A percentile compares a stretch with the other conserved stretches of the same genome.
These are phyloP conservation scores for Graptemys geographica DNA, from an alignment of 2,797 vertebrate species.

Conservation along the genomic window DNA sequence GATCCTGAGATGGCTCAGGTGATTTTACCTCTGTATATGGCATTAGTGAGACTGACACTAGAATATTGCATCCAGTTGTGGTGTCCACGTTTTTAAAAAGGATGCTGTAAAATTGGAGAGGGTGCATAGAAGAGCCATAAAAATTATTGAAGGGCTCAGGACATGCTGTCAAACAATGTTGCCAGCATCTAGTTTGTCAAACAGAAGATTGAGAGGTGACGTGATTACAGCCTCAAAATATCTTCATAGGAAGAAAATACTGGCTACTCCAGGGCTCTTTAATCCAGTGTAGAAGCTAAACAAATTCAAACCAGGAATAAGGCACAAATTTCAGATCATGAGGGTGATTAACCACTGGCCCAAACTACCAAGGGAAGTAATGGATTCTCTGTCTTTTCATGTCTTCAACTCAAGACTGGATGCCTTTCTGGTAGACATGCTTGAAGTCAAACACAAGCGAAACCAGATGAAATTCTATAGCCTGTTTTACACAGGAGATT, in stretches of 20 bases:
- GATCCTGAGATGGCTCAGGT: not conserved
- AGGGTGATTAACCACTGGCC: accelerated
- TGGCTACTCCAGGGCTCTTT: conserved; percentile 57
- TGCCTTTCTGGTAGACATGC: not conserved
- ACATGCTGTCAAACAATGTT: not conserved
- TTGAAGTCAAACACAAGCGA: not conserved
- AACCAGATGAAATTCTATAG: not conserved
- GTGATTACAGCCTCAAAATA: conserved; percentile 27
- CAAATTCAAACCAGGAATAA: not conserved
- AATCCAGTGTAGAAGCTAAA: not conserved
- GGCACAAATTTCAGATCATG: not conserved
- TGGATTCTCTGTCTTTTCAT: not conserved
- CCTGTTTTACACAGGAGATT: not conserved
- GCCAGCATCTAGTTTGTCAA: not conserved
- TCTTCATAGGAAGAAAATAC: conserved; percentile 53
- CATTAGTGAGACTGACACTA: not conserved
- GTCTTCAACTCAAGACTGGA: not conserved
- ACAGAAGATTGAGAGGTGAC: not conserved
- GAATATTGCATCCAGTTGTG: not conserved
- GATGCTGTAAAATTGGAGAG: not conserved
- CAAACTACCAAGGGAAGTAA: not conserved
- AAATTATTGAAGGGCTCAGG: not conserved
- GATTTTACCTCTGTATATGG: not conserved
- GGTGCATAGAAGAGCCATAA: not conserved
- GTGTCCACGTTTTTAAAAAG: not conserved